Conservation (phyloP, 1,140 invertebrate genomes). For the Brachionus koreanus region DNA sequence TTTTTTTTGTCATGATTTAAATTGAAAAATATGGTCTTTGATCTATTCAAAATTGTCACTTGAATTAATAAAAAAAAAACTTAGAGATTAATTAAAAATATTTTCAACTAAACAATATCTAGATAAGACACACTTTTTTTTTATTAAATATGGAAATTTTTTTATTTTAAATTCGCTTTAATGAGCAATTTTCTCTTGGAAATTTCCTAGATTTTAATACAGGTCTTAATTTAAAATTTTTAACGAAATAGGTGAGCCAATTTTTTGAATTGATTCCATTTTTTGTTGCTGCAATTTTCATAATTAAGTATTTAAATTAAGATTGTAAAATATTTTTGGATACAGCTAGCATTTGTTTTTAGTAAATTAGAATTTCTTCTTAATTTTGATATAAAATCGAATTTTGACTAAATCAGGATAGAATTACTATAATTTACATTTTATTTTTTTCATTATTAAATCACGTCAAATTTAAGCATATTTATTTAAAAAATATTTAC, state of each 20-base stretch:
- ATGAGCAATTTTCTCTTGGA: background rate
- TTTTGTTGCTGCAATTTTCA: background rate
- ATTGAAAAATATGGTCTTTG: constrained; percentile 10
- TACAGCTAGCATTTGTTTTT: constrained; percentile 1
- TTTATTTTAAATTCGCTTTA: background rate
- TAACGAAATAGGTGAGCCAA: background rate
- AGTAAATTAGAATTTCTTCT: background rate
- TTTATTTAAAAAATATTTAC: background rate
- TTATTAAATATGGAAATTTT: background rate
- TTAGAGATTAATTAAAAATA: constrained; percentile 22
- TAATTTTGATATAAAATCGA: background rate
- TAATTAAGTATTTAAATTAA: background rate
- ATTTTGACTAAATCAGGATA: constrained; percentile 8
- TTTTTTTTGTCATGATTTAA: background rate
- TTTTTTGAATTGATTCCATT: background rate
- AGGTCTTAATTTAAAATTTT: background rate
- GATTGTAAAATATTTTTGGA: background rate
- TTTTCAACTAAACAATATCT: background rate
- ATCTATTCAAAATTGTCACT: constrained; percentile 32
- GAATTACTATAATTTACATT: background rate
- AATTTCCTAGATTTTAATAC: background rate
- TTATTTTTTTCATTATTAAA: background rate
- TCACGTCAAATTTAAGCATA: background rate
- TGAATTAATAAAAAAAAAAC: constrained; percentile 14
- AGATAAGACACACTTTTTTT: background rate